Conservation (phyloP, 2,797 vertebrate species). For the Anabas testudineus region DNA sequence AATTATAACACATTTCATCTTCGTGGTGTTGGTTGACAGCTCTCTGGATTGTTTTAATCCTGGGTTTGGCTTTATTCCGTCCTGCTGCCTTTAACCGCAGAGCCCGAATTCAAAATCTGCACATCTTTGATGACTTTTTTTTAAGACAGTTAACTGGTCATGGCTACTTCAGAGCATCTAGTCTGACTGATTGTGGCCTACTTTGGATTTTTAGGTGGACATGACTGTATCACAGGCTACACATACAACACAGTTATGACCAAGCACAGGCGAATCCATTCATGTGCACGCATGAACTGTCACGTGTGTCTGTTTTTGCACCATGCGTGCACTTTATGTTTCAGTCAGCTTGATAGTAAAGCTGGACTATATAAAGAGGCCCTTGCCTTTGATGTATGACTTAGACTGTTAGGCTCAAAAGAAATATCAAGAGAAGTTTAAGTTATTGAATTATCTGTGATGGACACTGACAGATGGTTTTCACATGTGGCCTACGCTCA, state of each 20-base stretch:
- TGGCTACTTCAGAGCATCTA: conserved; percentile 43
- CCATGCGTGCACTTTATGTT: conserved; percentile 1
- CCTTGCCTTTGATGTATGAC: neutral
- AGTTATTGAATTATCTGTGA: neutral
- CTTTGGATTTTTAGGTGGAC: conserved; percentile 33
- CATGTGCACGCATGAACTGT: neutral
- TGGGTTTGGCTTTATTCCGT: conserved; percentile 26
- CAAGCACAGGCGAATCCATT: neutral
- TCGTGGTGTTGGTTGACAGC: conserved; percentile 43
- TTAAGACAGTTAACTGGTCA: conserved; percentile 43
- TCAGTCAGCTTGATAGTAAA: conserved; percentile 12
- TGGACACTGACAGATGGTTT: conserved; percentile 9
- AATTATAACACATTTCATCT: conserved; percentile 51
- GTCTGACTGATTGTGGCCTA: conserved; percentile 39
- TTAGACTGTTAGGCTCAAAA: conserved; percentile 3
- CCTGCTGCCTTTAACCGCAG: conserved; percentile 30
- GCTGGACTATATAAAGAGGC: neutral
- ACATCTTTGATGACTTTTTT: conserved; percentile 37
- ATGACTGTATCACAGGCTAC: conserved; percentile 18
- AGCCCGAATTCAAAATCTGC: conserved; percentile 33
- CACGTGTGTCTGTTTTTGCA: conserved; percentile 14
- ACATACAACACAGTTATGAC: neutral
- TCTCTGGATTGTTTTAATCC: conserved; percentile 29
- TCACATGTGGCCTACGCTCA: neutral
- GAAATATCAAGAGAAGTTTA: neutral